Percentiles rank a stretch among this genome's conserved stretches.
phyloP scores from a whole-genome alignment of 2,113 vertebrate genomes.

The Girardinichthys multiradiatus region DNA sequence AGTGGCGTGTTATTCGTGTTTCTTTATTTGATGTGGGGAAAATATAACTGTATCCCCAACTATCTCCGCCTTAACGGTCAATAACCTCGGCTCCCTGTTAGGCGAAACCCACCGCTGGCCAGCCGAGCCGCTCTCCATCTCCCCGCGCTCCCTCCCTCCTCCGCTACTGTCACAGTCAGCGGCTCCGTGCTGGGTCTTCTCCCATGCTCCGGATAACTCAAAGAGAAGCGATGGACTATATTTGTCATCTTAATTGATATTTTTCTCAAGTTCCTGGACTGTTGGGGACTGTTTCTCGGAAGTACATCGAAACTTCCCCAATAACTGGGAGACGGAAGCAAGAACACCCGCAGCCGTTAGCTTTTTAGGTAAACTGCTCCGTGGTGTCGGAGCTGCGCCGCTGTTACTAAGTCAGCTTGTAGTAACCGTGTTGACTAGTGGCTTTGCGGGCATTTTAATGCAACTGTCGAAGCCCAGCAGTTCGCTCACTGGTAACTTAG shows the following conservation, averaged over 20 bases:
- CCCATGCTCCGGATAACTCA: constrained; percentile 28
- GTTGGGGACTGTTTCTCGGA: constrained; percentile 2
- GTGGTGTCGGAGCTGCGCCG: constrained; percentile 15
- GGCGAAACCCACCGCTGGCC: constrained; percentile 29
- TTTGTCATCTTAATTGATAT: not conserved
- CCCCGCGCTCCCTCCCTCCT: constrained; percentile 24
- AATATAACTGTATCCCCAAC: not conserved
- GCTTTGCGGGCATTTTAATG: constrained; percentile 1
- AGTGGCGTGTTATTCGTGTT: not conserved
- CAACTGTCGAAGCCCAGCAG: not conserved
- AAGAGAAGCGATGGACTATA: constrained; percentile 54
- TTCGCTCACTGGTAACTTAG: constrained; percentile 36
- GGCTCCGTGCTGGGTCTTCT: constrained; percentile 45
- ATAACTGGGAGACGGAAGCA: constrained; percentile 5
- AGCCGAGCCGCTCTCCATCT: constrained; percentile 25
- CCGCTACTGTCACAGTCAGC: constrained; percentile 31
- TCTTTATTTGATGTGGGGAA: not conserved
- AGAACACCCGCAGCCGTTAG: constrained; percentile 49
- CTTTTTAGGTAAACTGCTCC: constrained; percentile 27
- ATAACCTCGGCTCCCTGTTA: constrained; percentile 24
- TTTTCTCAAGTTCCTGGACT: not conserved
- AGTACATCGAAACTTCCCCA: constrained; percentile 48
- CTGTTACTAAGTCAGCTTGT: constrained; percentile 4
- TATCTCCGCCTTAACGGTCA: constrained; percentile 6
- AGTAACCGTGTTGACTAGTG: not conserved